These are phyloP conservation scores for Mola mola DNA, from an alignment of 2,113 vertebrate genomes.

Conservation along the genomic window DNA sequence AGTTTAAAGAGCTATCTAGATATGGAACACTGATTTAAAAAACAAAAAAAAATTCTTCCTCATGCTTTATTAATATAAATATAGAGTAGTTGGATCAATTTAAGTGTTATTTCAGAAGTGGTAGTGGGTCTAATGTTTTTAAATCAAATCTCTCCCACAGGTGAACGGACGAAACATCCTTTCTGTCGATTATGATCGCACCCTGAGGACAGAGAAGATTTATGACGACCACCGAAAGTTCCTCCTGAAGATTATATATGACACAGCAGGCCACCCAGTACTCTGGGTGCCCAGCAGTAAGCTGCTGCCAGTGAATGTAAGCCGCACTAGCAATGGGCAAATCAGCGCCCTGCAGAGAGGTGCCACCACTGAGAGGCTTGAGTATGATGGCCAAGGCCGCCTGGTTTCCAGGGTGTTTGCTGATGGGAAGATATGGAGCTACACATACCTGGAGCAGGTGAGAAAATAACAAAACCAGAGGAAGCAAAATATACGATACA, in stretches of 20 bases:
- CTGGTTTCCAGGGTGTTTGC: constrained; percentile 93
- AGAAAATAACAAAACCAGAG: constrained; percentile 40
- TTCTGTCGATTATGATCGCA: constrained; percentile 97
- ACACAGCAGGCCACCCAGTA: constrained; percentile 92
- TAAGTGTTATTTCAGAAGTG: neutral
- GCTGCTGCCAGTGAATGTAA: constrained; percentile 95
- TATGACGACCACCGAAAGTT: constrained; percentile 99
- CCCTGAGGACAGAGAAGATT: constrained; percentile 96
- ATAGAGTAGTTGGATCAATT: neutral
- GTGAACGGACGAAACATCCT: constrained; percentile 98
- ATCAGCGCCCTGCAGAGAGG: constrained; percentile 95
- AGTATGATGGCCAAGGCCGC: constrained; percentile 93
- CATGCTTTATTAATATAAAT: no score
- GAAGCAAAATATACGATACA: constrained; percentile 17
- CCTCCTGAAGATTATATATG: constrained; percentile 94
- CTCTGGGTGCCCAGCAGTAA: constrained; percentile 98
- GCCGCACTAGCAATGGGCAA: constrained; percentile 92
- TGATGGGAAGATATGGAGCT: constrained; percentile 98
- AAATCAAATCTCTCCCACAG: constrained; percentile 75
- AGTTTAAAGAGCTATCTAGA: constrained; percentile 74
- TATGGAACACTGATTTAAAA: constrained; percentile 46
- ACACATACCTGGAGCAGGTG: constrained; percentile 98
- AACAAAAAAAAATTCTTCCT: no score
- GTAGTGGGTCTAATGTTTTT: neutral
- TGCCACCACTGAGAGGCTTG: constrained; percentile 90